Conservation (phyloP, 2,888 invertebrate genomes). For the Thymelicus sylvestris region DNA sequence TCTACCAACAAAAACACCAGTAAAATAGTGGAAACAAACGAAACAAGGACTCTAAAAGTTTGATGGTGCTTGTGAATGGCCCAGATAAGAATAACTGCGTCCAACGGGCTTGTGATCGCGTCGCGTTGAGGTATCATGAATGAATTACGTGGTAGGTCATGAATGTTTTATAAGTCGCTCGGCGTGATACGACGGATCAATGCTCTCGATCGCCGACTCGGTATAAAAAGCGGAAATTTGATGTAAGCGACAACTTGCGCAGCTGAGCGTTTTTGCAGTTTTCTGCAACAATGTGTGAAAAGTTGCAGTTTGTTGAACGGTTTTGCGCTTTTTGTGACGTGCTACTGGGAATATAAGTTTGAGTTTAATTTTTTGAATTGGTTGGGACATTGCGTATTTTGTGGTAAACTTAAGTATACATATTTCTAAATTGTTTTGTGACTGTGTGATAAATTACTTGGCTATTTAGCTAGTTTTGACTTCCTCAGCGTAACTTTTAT, state of each 20-base stretch:
- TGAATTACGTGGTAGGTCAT: slow-evolving; percentile 70
- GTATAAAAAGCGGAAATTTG: slow-evolving; percentile 33
- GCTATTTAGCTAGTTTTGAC: too few relatives aligned
- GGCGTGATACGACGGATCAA: slow-evolving; percentile 62
- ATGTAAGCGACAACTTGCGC: slow-evolving; percentile 39
- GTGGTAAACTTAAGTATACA: too few relatives aligned
- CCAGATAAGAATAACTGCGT: slow-evolving; percentile 45
- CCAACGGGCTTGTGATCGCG: slow-evolving; percentile 46
- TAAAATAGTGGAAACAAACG: slow-evolving; percentile 7
- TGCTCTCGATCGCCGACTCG: slow-evolving; percentile 44
- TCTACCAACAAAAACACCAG: not conserved
- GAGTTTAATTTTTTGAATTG: too few relatives aligned
- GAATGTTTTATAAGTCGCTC: slow-evolving; percentile 76
- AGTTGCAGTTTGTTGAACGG: slow-evolving; percentile 2
- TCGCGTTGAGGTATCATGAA: slow-evolving; percentile 67
- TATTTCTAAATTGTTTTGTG: too few relatives aligned
- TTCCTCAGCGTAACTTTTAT: too few relatives aligned
- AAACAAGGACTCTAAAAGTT: slow-evolving; percentile 36
- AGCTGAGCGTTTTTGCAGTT: slow-evolving; percentile 27
- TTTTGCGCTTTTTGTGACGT: slow-evolving; percentile 12
- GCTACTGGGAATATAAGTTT: not conserved
- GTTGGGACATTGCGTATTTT: too few relatives aligned
- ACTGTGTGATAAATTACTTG: too few relatives aligned
- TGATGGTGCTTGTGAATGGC: slow-evolving; percentile 35
- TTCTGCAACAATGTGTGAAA: slow-evolving; percentile 28